These are phyloP conservation scores for Embidobia sp. DNA, from an alignment of 2,888 invertebrate genomes.

Conservation along the genomic window DNA sequence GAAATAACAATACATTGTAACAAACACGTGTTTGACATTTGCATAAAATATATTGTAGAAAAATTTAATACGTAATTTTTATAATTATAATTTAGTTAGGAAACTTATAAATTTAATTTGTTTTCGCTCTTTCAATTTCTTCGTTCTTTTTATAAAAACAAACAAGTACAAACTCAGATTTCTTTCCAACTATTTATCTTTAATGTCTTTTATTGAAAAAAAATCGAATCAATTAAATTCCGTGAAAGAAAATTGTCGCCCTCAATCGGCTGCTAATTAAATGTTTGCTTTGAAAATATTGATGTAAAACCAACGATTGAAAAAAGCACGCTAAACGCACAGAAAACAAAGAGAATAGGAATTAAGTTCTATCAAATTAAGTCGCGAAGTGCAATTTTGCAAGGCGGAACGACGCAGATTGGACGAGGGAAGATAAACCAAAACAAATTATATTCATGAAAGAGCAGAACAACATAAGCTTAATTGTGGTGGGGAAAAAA, in stretches of 20 bases:
- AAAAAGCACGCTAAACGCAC: constrained; percentile 9
- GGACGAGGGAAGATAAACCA: constrained; percentile 45
- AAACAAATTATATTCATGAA: constrained; percentile 55
- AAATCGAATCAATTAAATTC: constrained; percentile 7
- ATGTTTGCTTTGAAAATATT: constrained; percentile 35
- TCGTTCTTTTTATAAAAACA: too few relatives aligned
- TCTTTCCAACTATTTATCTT: too few relatives aligned
- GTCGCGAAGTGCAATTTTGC: constrained; percentile 37
- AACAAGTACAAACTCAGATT: neutral
- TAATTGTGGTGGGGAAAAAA: constrained; percentile 38
- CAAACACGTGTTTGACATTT: too few relatives aligned
- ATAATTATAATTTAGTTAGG: too few relatives aligned
- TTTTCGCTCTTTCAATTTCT: too few relatives aligned
- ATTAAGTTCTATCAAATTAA: constrained; percentile 43
- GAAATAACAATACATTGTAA: too few relatives aligned
- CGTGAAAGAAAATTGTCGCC: constrained; percentile 13
- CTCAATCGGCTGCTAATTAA: constrained; percentile 21
- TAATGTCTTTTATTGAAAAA: neutral
- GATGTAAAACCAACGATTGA: constrained; percentile 22
- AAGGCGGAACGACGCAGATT: constrained; percentile 32
- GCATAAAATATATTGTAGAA: too few relatives aligned
- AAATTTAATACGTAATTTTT: too few relatives aligned
- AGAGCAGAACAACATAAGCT: constrained; percentile 48
- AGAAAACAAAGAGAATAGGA: constrained; percentile 25
- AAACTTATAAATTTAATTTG: too few relatives aligned